Evolutionary conservation across 2,113 vertebrate genomes (phyloP).

Genomic region (Ciconia boyciana): DNA sequence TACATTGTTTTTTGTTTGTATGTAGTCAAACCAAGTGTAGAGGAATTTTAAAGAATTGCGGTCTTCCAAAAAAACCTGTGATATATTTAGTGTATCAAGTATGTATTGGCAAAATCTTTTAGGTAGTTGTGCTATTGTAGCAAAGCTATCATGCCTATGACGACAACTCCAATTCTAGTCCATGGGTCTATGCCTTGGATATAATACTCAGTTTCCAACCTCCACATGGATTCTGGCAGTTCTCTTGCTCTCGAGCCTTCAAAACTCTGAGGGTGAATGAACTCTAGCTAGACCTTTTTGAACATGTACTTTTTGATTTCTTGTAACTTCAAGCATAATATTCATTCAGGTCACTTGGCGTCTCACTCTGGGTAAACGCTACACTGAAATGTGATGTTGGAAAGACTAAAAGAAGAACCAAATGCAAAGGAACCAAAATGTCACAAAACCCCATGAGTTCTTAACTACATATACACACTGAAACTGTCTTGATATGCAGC

Average conservation of each 20-base stretch:
- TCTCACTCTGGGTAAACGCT: background rate
- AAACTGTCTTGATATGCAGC: background rate
- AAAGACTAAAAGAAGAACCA: background rate
- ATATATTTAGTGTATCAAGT: background rate
- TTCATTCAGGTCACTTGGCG: background rate
- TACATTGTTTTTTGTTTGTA: background rate
- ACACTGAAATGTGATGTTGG: background rate
- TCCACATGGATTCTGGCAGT: background rate
- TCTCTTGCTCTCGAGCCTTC: background rate
- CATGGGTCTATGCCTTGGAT: background rate
- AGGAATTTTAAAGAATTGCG: background rate
- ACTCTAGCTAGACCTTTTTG: background rate
- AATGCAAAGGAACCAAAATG: background rate
- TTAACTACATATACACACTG: background rate
- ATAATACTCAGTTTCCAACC: background rate
- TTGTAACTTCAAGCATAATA: background rate
- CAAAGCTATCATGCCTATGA: background rate
- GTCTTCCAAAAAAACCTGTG: background rate
- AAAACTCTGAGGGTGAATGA: background rate
- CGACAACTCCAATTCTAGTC: background rate
- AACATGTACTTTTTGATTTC: background rate
- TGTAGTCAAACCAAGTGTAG: background rate
- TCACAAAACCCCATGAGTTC: background rate
- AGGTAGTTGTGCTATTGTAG: background rate
- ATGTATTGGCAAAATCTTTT: background rate